phyloP scores from a whole-genome alignment of 1,140 invertebrate species.

The Drosophila eugracilis region DNA sequence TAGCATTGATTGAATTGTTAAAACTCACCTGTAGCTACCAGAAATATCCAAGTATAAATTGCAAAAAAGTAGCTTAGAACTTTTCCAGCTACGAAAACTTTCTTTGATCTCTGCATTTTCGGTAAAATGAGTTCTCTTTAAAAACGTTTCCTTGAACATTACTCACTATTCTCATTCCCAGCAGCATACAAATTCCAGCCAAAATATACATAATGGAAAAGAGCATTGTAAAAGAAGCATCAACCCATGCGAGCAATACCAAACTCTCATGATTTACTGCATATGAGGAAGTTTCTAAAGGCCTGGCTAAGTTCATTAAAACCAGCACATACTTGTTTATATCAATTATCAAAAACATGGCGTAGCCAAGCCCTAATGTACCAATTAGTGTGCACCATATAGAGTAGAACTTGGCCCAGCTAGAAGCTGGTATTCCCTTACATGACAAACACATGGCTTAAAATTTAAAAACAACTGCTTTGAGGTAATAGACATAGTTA shows the following conservation, averaged over 20 bases:
- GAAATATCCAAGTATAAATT: neutral
- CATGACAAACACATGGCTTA: neutral
- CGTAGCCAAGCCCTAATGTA: neutral
- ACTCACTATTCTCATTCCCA: neutral
- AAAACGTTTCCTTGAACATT: neutral
- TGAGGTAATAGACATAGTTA: neutral
- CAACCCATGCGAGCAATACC: neutral
- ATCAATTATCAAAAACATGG: neutral
- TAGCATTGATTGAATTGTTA: no score
- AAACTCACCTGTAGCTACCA: neutral
- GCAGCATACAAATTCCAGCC: neutral
- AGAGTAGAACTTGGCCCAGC: neutral
- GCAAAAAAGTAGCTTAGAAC: neutral
- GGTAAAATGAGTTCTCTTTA: no score
- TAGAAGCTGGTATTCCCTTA: neutral
- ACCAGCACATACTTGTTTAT: neutral
- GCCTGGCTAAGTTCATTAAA: neutral
- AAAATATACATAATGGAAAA: neutral
- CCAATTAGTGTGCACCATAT: conserved; percentile 1
- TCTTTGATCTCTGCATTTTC: neutral
- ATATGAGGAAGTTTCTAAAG: no score
- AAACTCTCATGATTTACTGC: neutral
- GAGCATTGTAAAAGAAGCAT: neutral
- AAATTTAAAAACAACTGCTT: neutral
- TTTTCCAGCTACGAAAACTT: neutral